Conservation (phyloP, 2,888 invertebrate species). For the Embidobia sp. region DNA sequence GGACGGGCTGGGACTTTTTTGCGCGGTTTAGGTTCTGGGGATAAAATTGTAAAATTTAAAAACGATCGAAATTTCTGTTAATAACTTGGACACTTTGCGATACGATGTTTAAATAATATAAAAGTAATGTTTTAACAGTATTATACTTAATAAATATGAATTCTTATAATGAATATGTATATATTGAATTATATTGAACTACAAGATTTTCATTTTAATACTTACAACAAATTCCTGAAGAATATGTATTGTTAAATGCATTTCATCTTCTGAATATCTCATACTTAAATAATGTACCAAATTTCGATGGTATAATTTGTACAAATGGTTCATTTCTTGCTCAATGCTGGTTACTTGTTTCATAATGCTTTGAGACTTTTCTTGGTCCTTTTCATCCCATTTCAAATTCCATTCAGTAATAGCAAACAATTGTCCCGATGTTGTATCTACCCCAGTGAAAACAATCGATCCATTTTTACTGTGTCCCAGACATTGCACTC, state of each 20-base stretch:
- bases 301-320: constrained; percentile 87
- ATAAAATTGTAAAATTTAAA: no score
- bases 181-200: no score
- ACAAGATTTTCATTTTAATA: no score
- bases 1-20: no score
- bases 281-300: constrained; percentile 90
- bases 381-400: constrained; percentile 66
- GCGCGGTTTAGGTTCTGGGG: no score
- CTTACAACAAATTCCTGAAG: constrained; percentile 87
- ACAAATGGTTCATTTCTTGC: constrained; percentile 88
- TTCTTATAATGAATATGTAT: no score
- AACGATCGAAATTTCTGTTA: no score
- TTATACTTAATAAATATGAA: no score
- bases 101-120: no score
- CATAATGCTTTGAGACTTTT: constrained; percentile 80
- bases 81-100: no score
- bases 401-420: constrained; percentile 89
- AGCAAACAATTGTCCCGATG: constrained; percentile 87
- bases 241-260: constrained; percentile 85
- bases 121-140: no score
- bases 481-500: constrained; percentile 90
- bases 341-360: constrained; percentile 87
- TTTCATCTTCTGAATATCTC: constrained; percentile 85
- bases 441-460: constrained; percentile 89
- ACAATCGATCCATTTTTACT: constrained; percentile 88